Conservation (phyloP, 2,797 vertebrate species). For the Nyctalus aviator region DNA sequence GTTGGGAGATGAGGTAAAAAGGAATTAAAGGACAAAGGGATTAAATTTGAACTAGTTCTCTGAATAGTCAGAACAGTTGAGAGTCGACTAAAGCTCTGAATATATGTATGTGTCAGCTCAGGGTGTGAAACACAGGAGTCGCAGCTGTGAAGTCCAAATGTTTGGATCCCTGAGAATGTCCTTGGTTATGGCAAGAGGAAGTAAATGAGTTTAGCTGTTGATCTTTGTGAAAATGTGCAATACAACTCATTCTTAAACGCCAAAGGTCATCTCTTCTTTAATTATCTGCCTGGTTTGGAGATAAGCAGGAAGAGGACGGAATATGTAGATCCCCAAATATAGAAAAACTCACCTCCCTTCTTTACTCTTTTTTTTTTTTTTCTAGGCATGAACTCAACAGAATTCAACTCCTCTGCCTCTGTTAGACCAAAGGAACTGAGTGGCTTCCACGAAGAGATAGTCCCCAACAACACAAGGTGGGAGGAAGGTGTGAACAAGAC, state of each 20-base stretch:
- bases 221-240: background rate
- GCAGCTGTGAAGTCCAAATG: background rate
- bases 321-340: constrained; percentile 66
- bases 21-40: background rate
- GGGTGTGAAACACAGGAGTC: background rate
- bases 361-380: constrained; percentile 72
- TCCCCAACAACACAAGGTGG: constrained; percentile 81
- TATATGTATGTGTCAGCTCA: background rate
- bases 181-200: background rate
- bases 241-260: background rate
- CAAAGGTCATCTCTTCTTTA: constrained; percentile 29
- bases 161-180: background rate
- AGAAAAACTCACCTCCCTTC: constrained; percentile 75
- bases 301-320: constrained; percentile 46
- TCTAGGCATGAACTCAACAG: constrained; percentile 88
- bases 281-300: constrained; percentile 39
- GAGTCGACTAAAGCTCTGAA: background rate
- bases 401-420: constrained; percentile 83
- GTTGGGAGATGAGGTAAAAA: background rate
- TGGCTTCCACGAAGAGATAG: constrained; percentile 70
- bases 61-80: background rate
- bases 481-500: constrained; percentile 70
- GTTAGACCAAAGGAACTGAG: constrained; percentile 75
- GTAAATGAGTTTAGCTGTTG: background rate
- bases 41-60: background rate